These are phyloP conservation scores for Parnassius apollo DNA, from an alignment of 2,888 invertebrate species.

Conservation along the genomic window DNA sequence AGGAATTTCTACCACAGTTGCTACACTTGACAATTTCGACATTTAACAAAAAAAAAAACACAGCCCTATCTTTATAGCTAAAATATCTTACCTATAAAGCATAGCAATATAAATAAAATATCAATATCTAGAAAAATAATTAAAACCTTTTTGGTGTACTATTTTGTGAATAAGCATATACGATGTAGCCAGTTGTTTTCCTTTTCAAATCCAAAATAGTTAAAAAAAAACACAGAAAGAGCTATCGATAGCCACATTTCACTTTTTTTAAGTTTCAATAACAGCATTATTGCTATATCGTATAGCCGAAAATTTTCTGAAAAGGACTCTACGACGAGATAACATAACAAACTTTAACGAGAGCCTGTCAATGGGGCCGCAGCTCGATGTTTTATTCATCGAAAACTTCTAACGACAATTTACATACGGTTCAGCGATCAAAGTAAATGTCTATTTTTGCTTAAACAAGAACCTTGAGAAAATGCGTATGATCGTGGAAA, in stretches of 20 bases:
- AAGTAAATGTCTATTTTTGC: slow-evolving; percentile 10
- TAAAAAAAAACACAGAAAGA: too few species aligned
- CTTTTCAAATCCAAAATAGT: too few species aligned
- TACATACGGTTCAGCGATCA: slow-evolving; percentile 15
- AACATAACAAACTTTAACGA: slow-evolving; percentile 3
- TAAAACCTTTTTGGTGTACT: too few species aligned
- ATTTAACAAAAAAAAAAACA: too few species aligned
- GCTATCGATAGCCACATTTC: too few species aligned
- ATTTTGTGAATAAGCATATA: too few species aligned
- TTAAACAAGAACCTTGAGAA: slow-evolving; percentile 4
- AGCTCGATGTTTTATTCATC: slow-evolving; percentile 18
- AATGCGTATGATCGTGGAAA: slow-evolving; percentile 3
- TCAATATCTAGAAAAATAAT: too few species aligned
- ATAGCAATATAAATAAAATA: too few species aligned
- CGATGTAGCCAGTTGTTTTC: too few species aligned
- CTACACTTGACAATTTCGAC: not conserved
- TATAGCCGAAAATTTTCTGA: slow-evolving; percentile 3
- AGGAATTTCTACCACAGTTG: not conserved
- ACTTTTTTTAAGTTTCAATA: too few species aligned
- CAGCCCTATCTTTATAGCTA: too few species aligned
- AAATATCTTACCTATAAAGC: too few species aligned
- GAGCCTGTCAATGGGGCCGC: slow-evolving; percentile 13
- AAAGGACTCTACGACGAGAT: not conserved
- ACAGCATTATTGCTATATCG: not conserved
- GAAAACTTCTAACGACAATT: slow-evolving; percentile 12